Evolutionary conservation across 2,888 invertebrate species (phyloP).

Genomic region (Protodeltote pygarga): DNA sequence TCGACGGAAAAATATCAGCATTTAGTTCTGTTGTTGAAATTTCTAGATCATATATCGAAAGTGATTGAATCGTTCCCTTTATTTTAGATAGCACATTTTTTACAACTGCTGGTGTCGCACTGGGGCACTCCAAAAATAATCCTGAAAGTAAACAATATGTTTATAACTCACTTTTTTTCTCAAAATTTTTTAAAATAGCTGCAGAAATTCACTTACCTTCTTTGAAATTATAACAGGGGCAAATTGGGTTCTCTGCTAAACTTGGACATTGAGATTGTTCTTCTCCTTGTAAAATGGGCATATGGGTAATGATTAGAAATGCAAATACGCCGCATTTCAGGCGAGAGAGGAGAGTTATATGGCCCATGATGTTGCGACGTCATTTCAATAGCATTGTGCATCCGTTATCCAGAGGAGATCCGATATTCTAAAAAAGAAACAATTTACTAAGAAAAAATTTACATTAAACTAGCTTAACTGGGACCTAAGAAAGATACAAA

Average conservation of each 20-base stretch:
- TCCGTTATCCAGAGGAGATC: conserved; percentile 56
- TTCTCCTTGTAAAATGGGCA: conserved; percentile 85
- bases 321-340: conserved; percentile 85
- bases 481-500: too few species aligned
- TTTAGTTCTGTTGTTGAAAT: conserved; percentile 92
- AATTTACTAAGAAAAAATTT: neutral
- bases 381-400: conserved; percentile 83
- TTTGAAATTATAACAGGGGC: conserved; percentile 97
- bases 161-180: conserved; percentile 8
- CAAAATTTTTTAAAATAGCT: neutral
- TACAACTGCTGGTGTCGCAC: conserved; percentile 91
- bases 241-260: conserved; percentile 92
- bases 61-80: conserved; percentile 91
- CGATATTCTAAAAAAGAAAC: conserved; percentile 50
- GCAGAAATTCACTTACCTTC: conserved; percentile 87
- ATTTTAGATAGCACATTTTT: conserved; percentile 91
- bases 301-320: conserved; percentile 81
- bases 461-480: neutral
- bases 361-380: conserved; percentile 79
- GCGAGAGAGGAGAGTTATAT: conserved; percentile 72
- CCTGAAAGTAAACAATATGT: conserved; percentile 79
- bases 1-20: conserved; percentile 91
- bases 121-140: conserved; percentile 95
- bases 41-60: conserved; percentile 96
- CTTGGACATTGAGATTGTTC: conserved; percentile 89